Conservation (phyloP, 2,888 invertebrate genomes). For the Spisula subtruncata region DNA sequence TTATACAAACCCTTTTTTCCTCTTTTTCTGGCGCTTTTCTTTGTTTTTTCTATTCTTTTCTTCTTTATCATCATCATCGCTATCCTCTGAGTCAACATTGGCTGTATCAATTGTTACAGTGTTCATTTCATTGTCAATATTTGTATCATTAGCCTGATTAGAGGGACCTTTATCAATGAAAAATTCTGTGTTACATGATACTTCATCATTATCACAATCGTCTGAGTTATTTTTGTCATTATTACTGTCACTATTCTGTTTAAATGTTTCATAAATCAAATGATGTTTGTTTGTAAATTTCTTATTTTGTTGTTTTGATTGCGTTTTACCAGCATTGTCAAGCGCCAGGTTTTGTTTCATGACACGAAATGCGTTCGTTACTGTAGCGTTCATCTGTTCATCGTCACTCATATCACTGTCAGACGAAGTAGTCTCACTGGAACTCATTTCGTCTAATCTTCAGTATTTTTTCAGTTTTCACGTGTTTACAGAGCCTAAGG, state of each 20-base stretch:
- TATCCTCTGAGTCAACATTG: not conserved
- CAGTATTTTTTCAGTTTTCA: conserved; percentile 45
- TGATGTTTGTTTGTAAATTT: not conserved
- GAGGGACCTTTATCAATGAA: conserved; percentile 51
- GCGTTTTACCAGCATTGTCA: not conserved
- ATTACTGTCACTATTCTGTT: not conserved
- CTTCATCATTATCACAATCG: conserved; percentile 1
- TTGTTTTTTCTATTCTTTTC: conserved; percentile 36
- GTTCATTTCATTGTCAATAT: not conserved
- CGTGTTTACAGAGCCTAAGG: conserved; percentile 58
- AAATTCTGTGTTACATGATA: not conserved
- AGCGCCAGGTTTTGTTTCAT: conserved; percentile 26
- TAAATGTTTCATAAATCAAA: conserved; percentile 38
- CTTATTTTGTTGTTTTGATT: not conserved
- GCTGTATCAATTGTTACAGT: not conserved
- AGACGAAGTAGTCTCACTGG: conserved; percentile 17
- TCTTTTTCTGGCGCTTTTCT: conserved; percentile 13
- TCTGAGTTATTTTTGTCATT: not conserved
- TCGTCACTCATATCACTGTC: conserved; percentile 34
- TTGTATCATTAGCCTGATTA: not conserved
- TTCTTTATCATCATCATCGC: not conserved
- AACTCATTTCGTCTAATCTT: conserved; percentile 24
- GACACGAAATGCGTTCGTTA: conserved; percentile 36
- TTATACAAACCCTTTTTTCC: conserved; percentile 10
- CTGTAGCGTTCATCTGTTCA: conserved; percentile 19